phyloP scores from a whole-genome alignment of 2,797 vertebrate species.

The Ctenopoma kingsleyae region DNA sequence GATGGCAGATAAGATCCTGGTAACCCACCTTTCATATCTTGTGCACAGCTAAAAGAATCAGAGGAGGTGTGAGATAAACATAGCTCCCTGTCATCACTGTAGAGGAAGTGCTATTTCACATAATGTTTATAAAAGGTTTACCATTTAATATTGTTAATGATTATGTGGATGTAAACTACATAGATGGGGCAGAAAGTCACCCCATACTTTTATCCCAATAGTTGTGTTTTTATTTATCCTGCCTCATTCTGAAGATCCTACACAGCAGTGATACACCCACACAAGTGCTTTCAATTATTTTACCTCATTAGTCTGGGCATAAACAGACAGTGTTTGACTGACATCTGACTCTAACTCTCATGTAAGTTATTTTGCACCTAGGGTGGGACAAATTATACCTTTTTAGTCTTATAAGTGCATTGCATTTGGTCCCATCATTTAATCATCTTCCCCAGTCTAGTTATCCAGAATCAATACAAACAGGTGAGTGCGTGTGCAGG shows the following conservation, averaged over 20 bases:
- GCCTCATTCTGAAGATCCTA: background rate
- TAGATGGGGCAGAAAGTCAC: background rate
- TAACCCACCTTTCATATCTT: slow-evolving; percentile 71
- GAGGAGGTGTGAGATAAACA: slow-evolving; percentile 57
- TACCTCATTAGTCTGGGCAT: slow-evolving; percentile 13
- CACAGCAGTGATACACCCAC: slow-evolving; percentile 19
- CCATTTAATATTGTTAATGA: slow-evolving; percentile 1
- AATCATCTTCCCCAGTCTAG: background rate
- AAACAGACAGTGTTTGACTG: slow-evolving; percentile 1
- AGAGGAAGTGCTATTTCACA: slow-evolving; percentile 44
- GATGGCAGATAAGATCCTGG: slow-evolving; percentile 99
- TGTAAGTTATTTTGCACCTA: background rate
- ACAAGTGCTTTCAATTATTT: slow-evolving; percentile 21
- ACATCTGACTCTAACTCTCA: background rate
- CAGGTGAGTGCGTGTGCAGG: background rate
- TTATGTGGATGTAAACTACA: slow-evolving; percentile 1
- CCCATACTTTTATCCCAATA: background rate
- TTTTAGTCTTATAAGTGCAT: background rate
- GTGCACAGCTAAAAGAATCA: slow-evolving; percentile 48
- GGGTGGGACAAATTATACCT: background rate
- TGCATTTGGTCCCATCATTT: background rate
- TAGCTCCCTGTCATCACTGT: slow-evolving; percentile 35
- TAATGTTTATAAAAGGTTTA: slow-evolving; percentile 11
- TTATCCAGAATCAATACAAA: background rate
- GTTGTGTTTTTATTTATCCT: background rate